Evolutionary conservation across 2,888 invertebrate genomes (phyloP).

Genomic region (Omphaloscelis lunosa): DNA sequence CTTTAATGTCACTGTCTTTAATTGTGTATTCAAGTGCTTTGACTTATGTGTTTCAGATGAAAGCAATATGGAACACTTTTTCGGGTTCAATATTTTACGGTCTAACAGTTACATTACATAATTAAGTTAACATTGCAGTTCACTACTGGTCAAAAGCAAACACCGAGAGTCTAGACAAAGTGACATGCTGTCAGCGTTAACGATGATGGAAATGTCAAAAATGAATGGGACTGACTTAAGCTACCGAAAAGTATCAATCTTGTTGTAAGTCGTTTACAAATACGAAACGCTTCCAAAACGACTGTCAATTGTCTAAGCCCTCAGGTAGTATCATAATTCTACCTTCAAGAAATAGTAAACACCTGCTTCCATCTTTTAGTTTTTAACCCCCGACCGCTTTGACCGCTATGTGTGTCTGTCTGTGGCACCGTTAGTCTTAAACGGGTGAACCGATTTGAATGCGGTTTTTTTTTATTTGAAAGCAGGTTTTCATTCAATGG

Average conservation of each 20-base stretch:
- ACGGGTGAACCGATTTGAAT: too few relatives aligned
- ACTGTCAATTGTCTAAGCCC: not conserved
- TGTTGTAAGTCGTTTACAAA: not conserved
- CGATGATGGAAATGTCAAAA: not conserved
- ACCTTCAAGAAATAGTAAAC: not conserved
- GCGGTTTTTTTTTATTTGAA: too few relatives aligned
- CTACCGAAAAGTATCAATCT: not conserved
- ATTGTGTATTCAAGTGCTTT: constrained; percentile 62
- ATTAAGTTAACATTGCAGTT: not conserved
- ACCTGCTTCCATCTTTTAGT: too few relatives aligned
- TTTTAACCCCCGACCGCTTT: too few relatives aligned
- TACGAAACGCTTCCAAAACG: not conserved
- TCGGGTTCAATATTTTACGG: not conserved
- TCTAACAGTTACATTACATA: not conserved
- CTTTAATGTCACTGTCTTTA: constrained; percentile 52
- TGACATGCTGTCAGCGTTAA: not conserved
- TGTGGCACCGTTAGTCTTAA: too few relatives aligned
- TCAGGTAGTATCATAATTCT: not conserved
- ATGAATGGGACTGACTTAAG: not conserved
- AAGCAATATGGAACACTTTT: constrained; percentile 4
- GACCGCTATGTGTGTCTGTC: too few relatives aligned
- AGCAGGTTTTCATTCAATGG: too few relatives aligned
- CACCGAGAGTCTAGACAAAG: not conserved
- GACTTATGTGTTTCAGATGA: constrained; percentile 8
- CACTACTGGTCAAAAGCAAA: not conserved